A percentile compares a stretch with the other conserved stretches of the same genome.
phyloP scores from a whole-genome alignment of 2,888 invertebrate genomes.

The Abrostola tripartita region DNA sequence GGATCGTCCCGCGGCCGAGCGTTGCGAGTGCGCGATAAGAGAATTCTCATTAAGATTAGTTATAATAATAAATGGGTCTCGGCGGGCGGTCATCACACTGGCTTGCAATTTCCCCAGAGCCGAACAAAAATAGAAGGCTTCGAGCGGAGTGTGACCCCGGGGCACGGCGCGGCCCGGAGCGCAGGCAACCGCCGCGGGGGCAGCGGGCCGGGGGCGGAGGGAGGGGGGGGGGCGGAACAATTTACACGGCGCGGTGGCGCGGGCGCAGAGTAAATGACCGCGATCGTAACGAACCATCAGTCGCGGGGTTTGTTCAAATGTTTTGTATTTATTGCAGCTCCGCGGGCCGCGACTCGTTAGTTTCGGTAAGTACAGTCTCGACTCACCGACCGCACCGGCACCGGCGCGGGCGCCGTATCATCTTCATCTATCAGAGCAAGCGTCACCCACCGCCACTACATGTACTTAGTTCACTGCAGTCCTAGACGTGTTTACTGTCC shows the following conservation, averaged over 20 bases:
- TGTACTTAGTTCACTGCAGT: not conserved
- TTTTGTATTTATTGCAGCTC: constrained; percentile 29
- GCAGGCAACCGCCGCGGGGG: constrained; percentile 3
- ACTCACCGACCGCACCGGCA: not conserved
- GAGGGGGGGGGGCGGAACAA: constrained; percentile 26
- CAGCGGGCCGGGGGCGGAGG: constrained; percentile 5
- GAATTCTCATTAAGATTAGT: constrained; percentile 58
- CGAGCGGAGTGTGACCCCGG: constrained; percentile 54
- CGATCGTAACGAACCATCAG: constrained; percentile 50
- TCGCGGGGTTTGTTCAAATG: constrained; percentile 43
- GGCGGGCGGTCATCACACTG: constrained; percentile 56
- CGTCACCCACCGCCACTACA: not conserved
- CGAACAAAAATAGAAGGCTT: constrained; percentile 59
- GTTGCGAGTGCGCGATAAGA: constrained; percentile 44
- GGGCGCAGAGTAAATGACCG: constrained; percentile 52
- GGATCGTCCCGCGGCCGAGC: constrained; percentile 19
- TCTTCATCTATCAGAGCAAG: not conserved
- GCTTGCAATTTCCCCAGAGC: constrained; percentile 52
- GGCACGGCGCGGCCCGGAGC: constrained; percentile 26
- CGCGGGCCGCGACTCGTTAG: constrained; percentile 2
- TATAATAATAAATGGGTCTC: constrained; percentile 56
- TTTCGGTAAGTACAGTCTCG: not conserved
- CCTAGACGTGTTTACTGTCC: too few relatives aligned
- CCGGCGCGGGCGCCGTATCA: not conserved
- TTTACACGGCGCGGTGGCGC: constrained; percentile 44